These are phyloP conservation scores for Morelia viridis DNA, from an alignment of 2,797 vertebrate genomes.

Conservation along the genomic window DNA sequence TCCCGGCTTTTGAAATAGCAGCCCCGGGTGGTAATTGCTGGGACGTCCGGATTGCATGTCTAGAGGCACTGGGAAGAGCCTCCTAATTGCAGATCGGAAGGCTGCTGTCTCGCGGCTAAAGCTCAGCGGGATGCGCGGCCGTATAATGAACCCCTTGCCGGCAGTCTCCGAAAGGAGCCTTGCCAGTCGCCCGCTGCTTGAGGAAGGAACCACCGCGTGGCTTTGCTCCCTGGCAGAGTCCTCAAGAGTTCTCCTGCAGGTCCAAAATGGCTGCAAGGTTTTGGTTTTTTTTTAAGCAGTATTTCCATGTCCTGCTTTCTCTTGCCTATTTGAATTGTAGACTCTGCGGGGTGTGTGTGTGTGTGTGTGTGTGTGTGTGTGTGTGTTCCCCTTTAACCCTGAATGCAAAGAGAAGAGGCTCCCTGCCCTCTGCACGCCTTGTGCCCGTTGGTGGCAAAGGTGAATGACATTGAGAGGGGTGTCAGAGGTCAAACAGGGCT, in stretches of 20 bases:
- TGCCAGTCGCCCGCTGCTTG: neutral
- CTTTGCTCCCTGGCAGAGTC: neutral
- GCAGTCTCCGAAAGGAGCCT: neutral
- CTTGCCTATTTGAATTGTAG: accelerated
- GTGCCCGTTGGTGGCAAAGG: conserved; percentile 64
- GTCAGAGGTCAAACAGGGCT: conserved; percentile 62
- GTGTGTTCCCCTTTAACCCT: too few relatives aligned
- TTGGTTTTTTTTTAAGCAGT: accelerated
- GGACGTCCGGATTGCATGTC: neutral
- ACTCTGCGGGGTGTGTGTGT: neutral
- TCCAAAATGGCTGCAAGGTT: neutral
- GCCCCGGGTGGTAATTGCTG: neutral
- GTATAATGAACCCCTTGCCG: neutral
- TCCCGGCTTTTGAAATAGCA: neutral
- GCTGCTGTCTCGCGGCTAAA: neutral
- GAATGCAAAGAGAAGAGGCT: neutral
- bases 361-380: too few relatives aligned
- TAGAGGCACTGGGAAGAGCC: neutral
- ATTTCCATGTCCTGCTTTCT: neutral
- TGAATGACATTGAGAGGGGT: neutral
- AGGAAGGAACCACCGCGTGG: too few relatives aligned
- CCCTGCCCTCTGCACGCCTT: conserved; percentile 21
- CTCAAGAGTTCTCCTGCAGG: neutral
- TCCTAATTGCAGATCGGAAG: neutral
- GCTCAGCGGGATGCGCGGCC: too few relatives aligned